A percentile compares a stretch with the other conserved stretches of the same genome.
Conservation (phyloP, 1,140 invertebrate genomes). For the Drosophila sturtevanti region DNA sequence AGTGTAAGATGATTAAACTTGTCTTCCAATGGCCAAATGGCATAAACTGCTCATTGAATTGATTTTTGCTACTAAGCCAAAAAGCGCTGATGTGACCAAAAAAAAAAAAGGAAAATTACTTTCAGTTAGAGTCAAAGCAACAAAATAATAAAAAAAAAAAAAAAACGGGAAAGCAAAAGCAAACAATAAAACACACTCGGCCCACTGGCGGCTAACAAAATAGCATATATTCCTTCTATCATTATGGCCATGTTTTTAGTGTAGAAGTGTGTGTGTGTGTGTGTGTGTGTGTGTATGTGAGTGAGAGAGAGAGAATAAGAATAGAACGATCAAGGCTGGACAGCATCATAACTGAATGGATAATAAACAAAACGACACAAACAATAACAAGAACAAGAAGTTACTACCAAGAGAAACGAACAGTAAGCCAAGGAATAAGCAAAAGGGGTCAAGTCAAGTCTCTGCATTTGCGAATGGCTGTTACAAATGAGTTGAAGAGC, state of each 20-base stretch:
- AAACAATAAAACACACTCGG: conserved; percentile 78
- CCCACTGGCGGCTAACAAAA: conserved; percentile 54
- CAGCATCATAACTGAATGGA: conserved; percentile 1
- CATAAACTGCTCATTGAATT: conserved; percentile 73
- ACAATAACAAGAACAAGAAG: conserved; percentile 1
- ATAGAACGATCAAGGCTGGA: neutral
- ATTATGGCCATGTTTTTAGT: conserved; percentile 53
- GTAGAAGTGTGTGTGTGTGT: neutral
- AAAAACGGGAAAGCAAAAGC: neutral
- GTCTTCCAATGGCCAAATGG: conserved; percentile 39
- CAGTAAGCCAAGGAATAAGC: neutral
- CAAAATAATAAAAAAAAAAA: conserved; percentile 42
- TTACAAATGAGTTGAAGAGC: conserved; percentile 18
- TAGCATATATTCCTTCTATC: conserved; percentile 67
- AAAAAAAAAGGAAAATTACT: conserved; percentile 19
- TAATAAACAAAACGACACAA: conserved; percentile 11
- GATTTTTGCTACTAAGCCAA: conserved; percentile 30
- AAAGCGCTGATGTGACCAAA: conserved; percentile 69
- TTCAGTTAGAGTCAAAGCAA: conserved; percentile 13
- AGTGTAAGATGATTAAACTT: conserved; percentile 65
- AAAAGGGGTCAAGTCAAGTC: conserved; percentile 16
- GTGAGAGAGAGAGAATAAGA: neutral
- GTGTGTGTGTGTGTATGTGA: neutral
- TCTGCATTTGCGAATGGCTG: conserved; percentile 10
- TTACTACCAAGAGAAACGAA: neutral